Conservation (phyloP, 1,140 invertebrate genomes). For the Trichonephila inaurata region DNA sequence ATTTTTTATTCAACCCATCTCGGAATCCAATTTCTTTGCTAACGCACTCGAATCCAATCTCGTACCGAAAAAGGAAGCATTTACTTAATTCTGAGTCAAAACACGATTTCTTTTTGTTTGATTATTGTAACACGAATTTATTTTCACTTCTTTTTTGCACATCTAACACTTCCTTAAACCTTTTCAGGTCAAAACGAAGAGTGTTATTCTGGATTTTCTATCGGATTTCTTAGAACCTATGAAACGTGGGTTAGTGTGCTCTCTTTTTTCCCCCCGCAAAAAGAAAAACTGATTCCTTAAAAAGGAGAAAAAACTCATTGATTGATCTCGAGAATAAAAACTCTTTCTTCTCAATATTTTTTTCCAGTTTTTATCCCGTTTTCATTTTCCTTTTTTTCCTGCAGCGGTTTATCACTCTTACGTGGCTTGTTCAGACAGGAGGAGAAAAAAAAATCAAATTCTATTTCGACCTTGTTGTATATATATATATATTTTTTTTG, state of each 20-base stretch:
- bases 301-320: too few relatives aligned
- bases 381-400: too few relatives aligned
- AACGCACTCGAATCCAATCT: not conserved
- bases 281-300: too few relatives aligned
- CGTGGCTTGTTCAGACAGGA: too few relatives aligned
- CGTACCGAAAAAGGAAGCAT: not conserved
- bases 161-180: not conserved
- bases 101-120: not conserved
- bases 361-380: too few relatives aligned
- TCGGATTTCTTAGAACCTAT: not conserved
- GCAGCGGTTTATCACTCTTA: too few relatives aligned
- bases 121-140: not conserved
- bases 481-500: too few relatives aligned
- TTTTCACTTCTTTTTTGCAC: not conserved
- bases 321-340: too few relatives aligned
- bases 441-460: too few relatives aligned
- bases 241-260: not conserved
- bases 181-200: not conserved
- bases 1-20: too few relatives aligned
- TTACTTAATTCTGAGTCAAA: conserved; percentile 1
- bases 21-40: not conserved
- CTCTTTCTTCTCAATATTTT: too few relatives aligned
- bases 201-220: not conserved
- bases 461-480: too few relatives aligned
- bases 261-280: not conserved